Evolutionary conservation across 1,140 invertebrate genomes (phyloP).

Genomic region (Atta texana): DNA sequence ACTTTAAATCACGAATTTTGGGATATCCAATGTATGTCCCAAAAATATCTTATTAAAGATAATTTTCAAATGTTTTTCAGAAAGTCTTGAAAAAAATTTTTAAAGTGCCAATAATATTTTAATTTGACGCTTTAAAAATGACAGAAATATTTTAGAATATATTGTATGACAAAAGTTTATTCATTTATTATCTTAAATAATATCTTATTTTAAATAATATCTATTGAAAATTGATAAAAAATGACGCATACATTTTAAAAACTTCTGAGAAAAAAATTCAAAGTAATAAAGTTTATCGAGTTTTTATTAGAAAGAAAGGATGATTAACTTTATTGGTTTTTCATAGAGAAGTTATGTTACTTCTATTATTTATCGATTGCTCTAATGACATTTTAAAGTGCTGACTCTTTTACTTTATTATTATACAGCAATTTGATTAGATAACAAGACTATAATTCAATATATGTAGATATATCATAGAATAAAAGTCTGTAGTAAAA

Average conservation of each 20-base stretch:
- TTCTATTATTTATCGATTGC: neutral
- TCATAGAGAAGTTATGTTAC: neutral
- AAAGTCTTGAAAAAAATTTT: neutral
- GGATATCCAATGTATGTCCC: neutral
- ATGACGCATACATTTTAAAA: neutral
- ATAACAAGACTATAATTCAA: neutral
- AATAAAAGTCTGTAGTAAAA: neutral
- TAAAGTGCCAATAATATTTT: neutral
- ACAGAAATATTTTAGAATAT: neutral
- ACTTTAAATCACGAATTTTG: no score
- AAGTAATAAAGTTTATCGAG: neutral
- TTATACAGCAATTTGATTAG: neutral
- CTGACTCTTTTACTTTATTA: neutral
- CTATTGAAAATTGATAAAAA: neutral
- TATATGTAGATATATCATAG: neutral
- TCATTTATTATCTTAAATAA: neutral
- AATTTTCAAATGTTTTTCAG: neutral
- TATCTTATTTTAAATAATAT: neutral
- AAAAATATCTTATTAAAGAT: neutral
- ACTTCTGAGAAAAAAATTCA: neutral
- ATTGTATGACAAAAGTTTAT: neutral
- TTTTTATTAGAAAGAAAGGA: neutral
- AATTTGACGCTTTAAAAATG: neutral
- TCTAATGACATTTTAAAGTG: neutral
- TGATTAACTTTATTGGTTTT: constrained; percentile 9